Conservation (phyloP, 1,140 invertebrate genomes). For the Aphis craccivora region DNA sequence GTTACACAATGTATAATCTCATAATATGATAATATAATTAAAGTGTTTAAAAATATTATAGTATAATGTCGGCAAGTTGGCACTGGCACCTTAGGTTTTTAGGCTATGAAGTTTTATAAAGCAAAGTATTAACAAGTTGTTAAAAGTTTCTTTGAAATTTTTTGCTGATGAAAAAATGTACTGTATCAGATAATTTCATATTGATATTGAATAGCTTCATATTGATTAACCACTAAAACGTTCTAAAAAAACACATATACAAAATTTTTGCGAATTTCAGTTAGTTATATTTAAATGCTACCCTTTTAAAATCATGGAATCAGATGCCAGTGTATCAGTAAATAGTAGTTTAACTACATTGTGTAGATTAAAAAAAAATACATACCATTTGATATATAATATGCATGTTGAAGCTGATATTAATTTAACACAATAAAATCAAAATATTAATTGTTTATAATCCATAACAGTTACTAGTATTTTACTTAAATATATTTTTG, state of each 20-base stretch:
- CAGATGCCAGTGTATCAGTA: neutral
- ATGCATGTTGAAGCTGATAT: accelerated
- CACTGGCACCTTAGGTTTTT: neutral
- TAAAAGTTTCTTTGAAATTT: neutral
- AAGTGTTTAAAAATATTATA: neutral
- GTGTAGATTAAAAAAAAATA: too few relatives aligned
- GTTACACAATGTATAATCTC: neutral
- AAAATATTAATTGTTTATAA: neutral
- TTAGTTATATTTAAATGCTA: too few relatives aligned
- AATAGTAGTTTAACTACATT: too few relatives aligned
- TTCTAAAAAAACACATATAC: too few relatives aligned
- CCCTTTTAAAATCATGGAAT: neutral
- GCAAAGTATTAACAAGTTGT: neutral
- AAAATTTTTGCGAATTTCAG: too few relatives aligned
- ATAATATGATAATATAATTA: too few relatives aligned
- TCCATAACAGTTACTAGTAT: neutral
- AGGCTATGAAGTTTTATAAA: neutral
- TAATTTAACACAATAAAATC: neutral
- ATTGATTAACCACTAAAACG: too few relatives aligned
- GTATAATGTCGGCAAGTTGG: neutral
- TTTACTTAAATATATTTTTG: neutral
- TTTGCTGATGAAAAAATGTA: too few relatives aligned
- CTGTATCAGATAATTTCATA: too few relatives aligned
- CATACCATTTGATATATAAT: neutral
- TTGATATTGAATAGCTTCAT: too few relatives aligned